These are phyloP conservation scores for Cliona cf. orientalis DNA, from an alignment of 37 sponge, comb jelly and placozoan species.

Conservation along the genomic window DNA sequence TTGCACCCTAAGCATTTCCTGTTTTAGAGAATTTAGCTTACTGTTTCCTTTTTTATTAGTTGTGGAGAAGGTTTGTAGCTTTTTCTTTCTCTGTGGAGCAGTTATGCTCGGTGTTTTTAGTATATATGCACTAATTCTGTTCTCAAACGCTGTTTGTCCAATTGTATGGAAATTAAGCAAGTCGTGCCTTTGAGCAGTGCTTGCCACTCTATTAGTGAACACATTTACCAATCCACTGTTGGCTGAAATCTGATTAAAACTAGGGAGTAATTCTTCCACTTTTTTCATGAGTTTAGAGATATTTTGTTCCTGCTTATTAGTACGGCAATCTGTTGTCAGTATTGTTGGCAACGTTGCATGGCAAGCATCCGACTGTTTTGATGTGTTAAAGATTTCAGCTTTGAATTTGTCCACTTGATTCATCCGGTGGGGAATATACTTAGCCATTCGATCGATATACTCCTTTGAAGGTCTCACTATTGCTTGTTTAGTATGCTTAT, in stretches of 20 bases:
- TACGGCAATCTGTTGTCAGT: not conserved
- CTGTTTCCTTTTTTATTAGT: not conserved
- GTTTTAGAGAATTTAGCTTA: not conserved
- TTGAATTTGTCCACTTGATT: not conserved
- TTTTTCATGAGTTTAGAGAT: not conserved
- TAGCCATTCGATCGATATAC: slow-evolving; percentile 11
- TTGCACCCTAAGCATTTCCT: slow-evolving; percentile 1
- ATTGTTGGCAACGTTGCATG: not conserved
- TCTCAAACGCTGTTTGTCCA: not conserved
- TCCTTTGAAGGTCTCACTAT: slow-evolving; percentile 26
- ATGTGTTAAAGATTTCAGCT: not conserved
- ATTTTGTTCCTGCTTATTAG: not conserved
- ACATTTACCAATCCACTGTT: not conserved
- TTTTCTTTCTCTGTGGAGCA: not conserved
- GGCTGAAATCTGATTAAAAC: not conserved
- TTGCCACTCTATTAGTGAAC: not conserved
- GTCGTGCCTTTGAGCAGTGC: not conserved
- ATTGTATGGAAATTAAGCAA: not conserved
- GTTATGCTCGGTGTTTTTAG: slow-evolving; percentile 9
- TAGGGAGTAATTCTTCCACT: not conserved
- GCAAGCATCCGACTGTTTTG: not conserved
- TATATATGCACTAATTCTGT: not conserved
- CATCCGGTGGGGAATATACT: slow-evolving; percentile 13
- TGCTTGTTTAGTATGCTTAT: slow-evolving; percentile 7
- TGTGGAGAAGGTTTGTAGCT: not conserved